Evolutionary conservation across 1,140 invertebrate species (phyloP), one percentile per base, ranked within the genome.

Genomic region (Lordiphosa collinella): DNA sequence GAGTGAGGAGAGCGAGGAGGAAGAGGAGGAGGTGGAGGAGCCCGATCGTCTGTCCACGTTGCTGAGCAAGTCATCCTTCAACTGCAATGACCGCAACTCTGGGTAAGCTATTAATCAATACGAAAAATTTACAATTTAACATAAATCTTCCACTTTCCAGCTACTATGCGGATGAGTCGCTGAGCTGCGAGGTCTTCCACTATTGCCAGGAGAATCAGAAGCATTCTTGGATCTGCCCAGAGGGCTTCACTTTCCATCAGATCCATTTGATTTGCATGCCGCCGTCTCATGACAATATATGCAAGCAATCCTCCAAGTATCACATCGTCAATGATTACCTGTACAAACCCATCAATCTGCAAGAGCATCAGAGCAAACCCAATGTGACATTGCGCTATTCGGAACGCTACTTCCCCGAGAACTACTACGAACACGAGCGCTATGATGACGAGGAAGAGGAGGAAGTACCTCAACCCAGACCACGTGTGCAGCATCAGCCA

Each of bases 201-300:
- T 98, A 97, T 89, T 97, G 96, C 87, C 95, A 97, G 76, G 96
- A 96, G 55, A 95, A 93, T 62, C 94, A 95, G 9, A 95, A 94
- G 73, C 96, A 97, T 86, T 97, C 96, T 0, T 98, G 96, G 96
- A 94, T 97, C 68, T 98, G 96, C 79, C 96, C 96, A 0, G 95
- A 96, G 74, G 95, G 95, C 62, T 97, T 97, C 80, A 94, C 95
- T 38, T 97, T 98, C 92, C 96, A 98, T 82, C 95, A 96, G 93
- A 95, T 97, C 12, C 96, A 98, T 85, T 88, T 98, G 38, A 97
- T 97, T 80, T 98, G 96, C 86, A 97, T 97, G 94, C 96, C 96
- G 1, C 95, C 95, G 3, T 94, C 93, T 32, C 93, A 93, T 38
- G 96, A 97, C 75, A 97, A 96, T 86, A 97, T 94, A 61, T 97